A percentile compares a stretch with the other conserved stretches of the same genome.
Evolutionary conservation across 1,140 invertebrate genomes (phyloP).

Genomic region (Kradibia gibbosae): DNA sequence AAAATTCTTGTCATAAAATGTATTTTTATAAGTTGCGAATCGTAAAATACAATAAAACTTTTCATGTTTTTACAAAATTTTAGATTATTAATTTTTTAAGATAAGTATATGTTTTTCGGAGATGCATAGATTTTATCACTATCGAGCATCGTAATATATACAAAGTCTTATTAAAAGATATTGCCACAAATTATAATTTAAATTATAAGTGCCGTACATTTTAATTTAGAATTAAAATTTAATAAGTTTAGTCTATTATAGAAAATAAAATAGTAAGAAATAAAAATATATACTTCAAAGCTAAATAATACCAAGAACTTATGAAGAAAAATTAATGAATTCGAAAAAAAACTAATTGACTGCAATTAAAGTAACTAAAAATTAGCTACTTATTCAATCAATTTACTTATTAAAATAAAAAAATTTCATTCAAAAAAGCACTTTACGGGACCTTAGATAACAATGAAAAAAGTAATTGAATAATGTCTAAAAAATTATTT

Average conservation of each 20-base stretch:
- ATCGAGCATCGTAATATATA: no score
- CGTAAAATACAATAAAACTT: slow-evolving; percentile 27
- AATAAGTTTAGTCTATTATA: no score
- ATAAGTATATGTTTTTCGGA: no score
- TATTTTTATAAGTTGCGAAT: background rate
- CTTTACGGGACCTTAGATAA: background rate
- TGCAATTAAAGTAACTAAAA: background rate
- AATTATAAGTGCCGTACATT: no score
- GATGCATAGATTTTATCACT: no score
- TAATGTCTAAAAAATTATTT: background rate
- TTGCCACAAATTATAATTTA: no score
- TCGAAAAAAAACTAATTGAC: background rate
- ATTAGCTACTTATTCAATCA: background rate
- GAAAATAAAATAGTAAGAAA: no score
- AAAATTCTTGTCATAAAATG: background rate
- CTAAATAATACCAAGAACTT: no score
- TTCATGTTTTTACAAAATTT: slow-evolving; percentile 7
- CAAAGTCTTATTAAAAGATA: no score
- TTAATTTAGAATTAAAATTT: no score
- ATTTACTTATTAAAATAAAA: background rate
- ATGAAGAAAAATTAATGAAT: background rate
- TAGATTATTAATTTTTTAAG: no score
- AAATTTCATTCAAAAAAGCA: background rate
- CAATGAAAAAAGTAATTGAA: background rate
- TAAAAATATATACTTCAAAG: no score